A percentile compares a stretch with the other conserved stretches of the same genome.
Conservation (phyloP, 2,888 invertebrate genomes). For the Plebejus melissa region DNA sequence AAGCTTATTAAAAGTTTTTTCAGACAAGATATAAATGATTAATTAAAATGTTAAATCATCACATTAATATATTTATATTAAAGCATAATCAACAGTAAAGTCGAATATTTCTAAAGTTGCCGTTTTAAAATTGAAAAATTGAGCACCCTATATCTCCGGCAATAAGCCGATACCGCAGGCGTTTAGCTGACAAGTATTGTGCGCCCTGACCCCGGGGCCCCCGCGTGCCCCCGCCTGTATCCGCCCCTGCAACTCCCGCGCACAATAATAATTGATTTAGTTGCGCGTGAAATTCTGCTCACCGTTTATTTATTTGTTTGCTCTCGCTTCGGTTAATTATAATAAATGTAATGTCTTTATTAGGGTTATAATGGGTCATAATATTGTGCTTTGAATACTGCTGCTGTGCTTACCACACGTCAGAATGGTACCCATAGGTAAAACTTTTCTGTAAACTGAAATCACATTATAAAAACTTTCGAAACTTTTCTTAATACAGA, state of each 20-base stretch:
- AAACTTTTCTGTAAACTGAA: no score
- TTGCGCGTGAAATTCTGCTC: constrained; percentile 66
- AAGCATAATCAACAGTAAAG: no score
- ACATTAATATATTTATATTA: neutral
- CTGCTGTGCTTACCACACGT: neutral
- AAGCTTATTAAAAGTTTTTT: no score
- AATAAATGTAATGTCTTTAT: constrained; percentile 38
- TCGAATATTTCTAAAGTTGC: no score
- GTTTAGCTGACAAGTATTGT: constrained; percentile 73
- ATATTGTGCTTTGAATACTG: neutral
- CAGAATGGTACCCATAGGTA: no score
- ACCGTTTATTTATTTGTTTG: constrained; percentile 36
- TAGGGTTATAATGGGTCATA: neutral
- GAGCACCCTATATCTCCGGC: constrained; percentile 46
- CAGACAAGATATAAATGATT: no score
- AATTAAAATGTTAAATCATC: neutral
- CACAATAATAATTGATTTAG: constrained; percentile 69
- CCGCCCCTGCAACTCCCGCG: constrained; percentile 44
- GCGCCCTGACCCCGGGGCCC: constrained; percentile 45
- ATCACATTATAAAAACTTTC: no score
- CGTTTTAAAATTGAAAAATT: neutral
- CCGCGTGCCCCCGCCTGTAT: constrained; percentile 36
- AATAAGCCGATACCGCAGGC: constrained; percentile 71
- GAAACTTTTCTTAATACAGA: no score
- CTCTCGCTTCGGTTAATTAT: constrained; percentile 50